phyloP scores from a whole-genome alignment of 2,113 vertebrate species.

The Mystacornis crossleyi region DNA sequence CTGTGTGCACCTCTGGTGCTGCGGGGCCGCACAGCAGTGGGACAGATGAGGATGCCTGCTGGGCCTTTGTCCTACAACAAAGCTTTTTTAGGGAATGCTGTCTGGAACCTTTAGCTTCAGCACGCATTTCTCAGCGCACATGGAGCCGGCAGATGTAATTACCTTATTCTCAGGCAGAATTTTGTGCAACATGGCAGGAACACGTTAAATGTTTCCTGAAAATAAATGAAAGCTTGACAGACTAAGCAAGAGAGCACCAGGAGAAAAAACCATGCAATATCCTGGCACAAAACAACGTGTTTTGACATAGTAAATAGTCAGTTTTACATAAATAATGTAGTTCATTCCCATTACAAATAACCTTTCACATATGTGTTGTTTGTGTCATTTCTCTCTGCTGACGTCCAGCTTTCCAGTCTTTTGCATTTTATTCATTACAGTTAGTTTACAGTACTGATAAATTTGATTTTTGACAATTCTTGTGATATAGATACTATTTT shows the following conservation, averaged over 20 bases:
- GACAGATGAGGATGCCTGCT: background rate
- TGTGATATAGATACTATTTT: background rate
- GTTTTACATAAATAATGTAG: background rate
- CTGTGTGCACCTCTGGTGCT: accelerated
- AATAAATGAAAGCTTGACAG: background rate
- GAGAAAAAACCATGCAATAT: background rate
- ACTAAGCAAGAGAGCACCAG: background rate
- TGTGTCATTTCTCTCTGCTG: background rate
- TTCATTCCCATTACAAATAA: background rate
- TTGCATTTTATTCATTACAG: background rate
- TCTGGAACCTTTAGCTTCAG: background rate
- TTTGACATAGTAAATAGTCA: background rate
- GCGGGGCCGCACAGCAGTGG: accelerated
- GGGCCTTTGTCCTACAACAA: background rate
- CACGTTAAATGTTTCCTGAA: background rate
- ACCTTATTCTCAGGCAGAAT: background rate
- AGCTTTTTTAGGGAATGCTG: background rate
- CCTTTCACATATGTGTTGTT: background rate
- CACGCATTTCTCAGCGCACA: background rate
- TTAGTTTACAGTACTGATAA: background rate
- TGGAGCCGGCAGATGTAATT: background rate
- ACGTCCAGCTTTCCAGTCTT: background rate
- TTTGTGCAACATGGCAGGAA: background rate
- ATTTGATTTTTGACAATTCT: background rate
- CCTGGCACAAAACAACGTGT: background rate